Conservation (phyloP, 2,113 vertebrate species). For the Trachemys scripta region DNA sequence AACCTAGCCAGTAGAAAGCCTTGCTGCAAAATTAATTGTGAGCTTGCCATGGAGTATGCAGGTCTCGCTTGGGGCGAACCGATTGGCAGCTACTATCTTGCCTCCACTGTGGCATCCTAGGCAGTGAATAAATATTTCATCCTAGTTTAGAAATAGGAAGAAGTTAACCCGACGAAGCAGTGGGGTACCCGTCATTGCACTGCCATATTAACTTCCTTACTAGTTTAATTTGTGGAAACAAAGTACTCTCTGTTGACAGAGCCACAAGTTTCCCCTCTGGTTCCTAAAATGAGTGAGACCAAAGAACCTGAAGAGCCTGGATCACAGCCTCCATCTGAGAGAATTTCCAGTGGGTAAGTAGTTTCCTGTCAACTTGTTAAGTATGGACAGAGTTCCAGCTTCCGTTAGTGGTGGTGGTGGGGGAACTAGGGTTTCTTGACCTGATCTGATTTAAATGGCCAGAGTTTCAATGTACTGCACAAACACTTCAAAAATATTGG, state of each 20-base stretch:
- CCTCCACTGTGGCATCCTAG: background rate
- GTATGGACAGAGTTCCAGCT: background rate
- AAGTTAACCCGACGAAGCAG: background rate
- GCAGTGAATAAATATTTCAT: accelerated
- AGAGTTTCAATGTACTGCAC: background rate
- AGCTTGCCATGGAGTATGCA: background rate
- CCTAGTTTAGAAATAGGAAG: background rate
- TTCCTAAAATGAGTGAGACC: background rate
- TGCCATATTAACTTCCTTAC: background rate
- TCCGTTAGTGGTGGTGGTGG: accelerated
- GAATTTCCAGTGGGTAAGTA: constrained; percentile 44
- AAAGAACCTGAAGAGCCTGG: background rate
- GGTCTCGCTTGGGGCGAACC: background rate
- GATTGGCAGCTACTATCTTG: background rate
- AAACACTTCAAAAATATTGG: background rate
- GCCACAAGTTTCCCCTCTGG: constrained; percentile 62
- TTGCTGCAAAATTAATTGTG: background rate
- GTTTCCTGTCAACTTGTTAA: accelerated
- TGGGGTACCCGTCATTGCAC: accelerated
- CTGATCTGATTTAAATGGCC: background rate
- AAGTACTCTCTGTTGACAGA: constrained; percentile 64
- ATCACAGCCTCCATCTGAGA: background rate
- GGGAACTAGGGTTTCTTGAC: background rate
- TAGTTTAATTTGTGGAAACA: background rate
- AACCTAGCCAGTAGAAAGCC: background rate